These are phyloP conservation scores for Diceros bicornis DNA, from an alignment of 2,797 vertebrate genomes.

Conservation along the genomic window DNA sequence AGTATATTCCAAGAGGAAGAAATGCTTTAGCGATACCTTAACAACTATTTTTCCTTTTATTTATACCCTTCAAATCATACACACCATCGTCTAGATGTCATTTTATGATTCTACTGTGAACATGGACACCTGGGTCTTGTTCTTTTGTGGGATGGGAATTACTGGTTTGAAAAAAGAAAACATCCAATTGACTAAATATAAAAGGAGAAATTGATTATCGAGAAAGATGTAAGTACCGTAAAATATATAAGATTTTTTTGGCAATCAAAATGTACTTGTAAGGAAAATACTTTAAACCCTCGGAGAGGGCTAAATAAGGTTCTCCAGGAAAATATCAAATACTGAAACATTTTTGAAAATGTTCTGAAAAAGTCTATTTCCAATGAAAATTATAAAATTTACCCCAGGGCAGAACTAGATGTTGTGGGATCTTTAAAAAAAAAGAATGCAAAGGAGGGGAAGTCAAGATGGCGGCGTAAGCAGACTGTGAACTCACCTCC, in stretches of 20 bases:
- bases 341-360: not conserved
- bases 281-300: slow-evolving; percentile 15
- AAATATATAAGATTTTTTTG: not conserved
- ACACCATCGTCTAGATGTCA: not conserved
- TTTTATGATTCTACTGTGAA: not conserved
- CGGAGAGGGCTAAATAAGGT: not conserved
- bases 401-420: not conserved
- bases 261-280: slow-evolving; percentile 6
- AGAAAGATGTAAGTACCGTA: not conserved
- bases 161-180: not conserved
- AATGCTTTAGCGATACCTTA: not conserved
- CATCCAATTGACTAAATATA: not conserved
- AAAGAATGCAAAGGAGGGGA: not conserved
- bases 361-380: not conserved
- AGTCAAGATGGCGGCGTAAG: too few species aligned
- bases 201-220: not conserved
- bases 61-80: not conserved
- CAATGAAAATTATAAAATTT: slow-evolving; percentile 44
- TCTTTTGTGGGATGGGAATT: not conserved
- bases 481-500: too few species aligned
- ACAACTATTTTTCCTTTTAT: not conserved
- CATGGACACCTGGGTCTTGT: not conserved
- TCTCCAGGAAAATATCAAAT: slow-evolving; percentile 17
- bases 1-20: not conserved
- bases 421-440: not conserved